Base-by-base conservation (phyloP, 2,113 vertebrate species). In the Eolophus roseicapilla region DNA sequence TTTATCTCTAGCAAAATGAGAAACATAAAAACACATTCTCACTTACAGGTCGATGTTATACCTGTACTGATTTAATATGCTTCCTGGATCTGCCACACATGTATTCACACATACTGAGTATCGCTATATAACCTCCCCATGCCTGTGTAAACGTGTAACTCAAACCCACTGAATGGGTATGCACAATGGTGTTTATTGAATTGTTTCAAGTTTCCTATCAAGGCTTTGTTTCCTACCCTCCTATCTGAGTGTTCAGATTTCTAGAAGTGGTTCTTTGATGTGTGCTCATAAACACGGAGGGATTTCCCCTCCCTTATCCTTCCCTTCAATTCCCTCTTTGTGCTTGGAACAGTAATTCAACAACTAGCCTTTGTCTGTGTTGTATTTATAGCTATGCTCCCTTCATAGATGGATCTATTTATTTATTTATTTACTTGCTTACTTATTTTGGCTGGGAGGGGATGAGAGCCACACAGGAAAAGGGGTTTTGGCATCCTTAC, bases 191-290 rank as follows among this genome's bases (percentile, higher is more conserved):
- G 0, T 79, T 89, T 80, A 94, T 67, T 93, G 90, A 96, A 97
- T 96, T 95, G 93, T 92, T 96, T 97, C 79, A 92, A 37, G 52
- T 94, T 96, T 93, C 92, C 82, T 94, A 78, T 90, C 79, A 82
- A 80, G 76, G 63, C 24, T 90, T 94, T 96, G 69, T 93, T 94
- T 95, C 69, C 35, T 71, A 44, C 43, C 20, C 37, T 88, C 64
- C 52, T 86, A 81, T 73, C 76, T 60, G 37, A 88, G 67, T 24
- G 37, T 95, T 96, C 88, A 93, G 91, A 89, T 96, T 96, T 92
- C 94, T 93, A 41, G 89, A 94, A 95, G 86, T 80, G 62, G 63
- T 64, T 81, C 88, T 96, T 96, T 96, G 95, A 97, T 95, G 79
- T 88, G 21, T 70, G 13, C 69, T 95, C 37, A 86, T 93, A 95